Base-by-base conservation (phyloP, 1,140 invertebrate species). In the Drosophila athabasca region DNA sequence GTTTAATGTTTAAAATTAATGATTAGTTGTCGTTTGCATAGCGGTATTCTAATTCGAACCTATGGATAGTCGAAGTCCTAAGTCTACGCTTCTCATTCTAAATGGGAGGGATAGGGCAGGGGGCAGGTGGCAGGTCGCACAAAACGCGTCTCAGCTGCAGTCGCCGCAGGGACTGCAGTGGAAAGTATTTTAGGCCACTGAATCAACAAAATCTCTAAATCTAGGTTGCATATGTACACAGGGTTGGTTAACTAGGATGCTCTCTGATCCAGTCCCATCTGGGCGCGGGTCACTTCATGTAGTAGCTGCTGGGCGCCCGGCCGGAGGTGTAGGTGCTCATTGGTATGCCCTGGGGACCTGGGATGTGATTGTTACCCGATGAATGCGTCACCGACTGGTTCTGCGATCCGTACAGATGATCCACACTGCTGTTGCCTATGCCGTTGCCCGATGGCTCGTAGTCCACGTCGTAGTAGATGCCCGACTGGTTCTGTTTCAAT, bases 391-490 rank as follows among this genome's bases (percentile, higher is more conserved):
- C 76, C 6, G 90, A 91, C 41, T 80, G 87, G 52, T 89, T 91
- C 53, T 91, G 90, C 19, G 90, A 91, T 29, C 90, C 90, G 51
- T 91, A 91, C 7, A 91, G 54, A 68, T 91, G 85, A 71, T 90
- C 85, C 22, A 90, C 81, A 53, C 83, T 89, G 43, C 87, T 77
- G 62, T 90, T 91, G 19, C 90, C 90, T 41, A 91, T 88, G 51
- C 91, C 91, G 75, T 94, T 93, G 58, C 94, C 94, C 52, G 93
- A 92, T 76, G 95, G 94, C 81, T 96, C 96, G 77, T 96, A 97
- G 67, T 97, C 96, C 17, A 97, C 96, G 83, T 97, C 96, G 79
- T 97, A 97, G 91, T 97, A 97, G 74, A 97, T 97, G 50, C 95
- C 96, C 77, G 95, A 96, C 93, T 97, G 96, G 92, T 96, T 96